Evolutionary conservation across 2,888 invertebrate species (phyloP), one percentile per base, ranked within the genome.

Genomic region (Caenorhabditis parvicauda): DNA sequence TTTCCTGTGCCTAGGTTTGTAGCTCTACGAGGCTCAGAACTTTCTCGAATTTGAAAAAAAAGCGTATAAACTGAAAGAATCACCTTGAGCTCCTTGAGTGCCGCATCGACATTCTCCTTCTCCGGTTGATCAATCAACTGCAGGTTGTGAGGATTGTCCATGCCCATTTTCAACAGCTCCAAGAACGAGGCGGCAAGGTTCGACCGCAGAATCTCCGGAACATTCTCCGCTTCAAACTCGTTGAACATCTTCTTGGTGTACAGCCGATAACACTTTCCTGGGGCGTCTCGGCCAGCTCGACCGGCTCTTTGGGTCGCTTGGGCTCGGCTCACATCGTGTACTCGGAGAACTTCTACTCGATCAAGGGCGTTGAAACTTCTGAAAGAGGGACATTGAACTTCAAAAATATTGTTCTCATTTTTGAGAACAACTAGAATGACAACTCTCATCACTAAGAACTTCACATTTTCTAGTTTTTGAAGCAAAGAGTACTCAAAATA

Each of bases 291-390:
- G 0, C 95, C 96, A 2, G 93, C 92, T 51, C 96, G 85, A 0
- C 96, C 96, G 0, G 93, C 90, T 55, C 96, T 85, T 82, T 96
- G 95, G 56, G 87, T 85, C 0, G 95, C 94, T 43, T 92, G 92
- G 44, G 92, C 90, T 82, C 88, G 88, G 2, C 92, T 91, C 1
- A 90, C 86, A 0, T 91, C 89, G 2, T 90, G 87, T 0, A 90
- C 86, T 0, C 90, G 86, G n/a, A 95, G 83, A 54, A 89, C 87
- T 80, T 92, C 90, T 19, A 77, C 68, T 29, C 77, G 64, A 37
- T 69, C 67, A 5, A 41, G 37, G 2, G 76, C 71, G 19, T 69
- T 67, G 58, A 71, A 80, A 17, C 68, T 51, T 45, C 78, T 77
- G 42, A 43, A 67, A 59, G 37, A 12, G 19, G 2, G 12, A 14